Evolutionary conservation across 2,113 vertebrate species (phyloP).

Genomic region (Lophius piscatorius): DNA sequence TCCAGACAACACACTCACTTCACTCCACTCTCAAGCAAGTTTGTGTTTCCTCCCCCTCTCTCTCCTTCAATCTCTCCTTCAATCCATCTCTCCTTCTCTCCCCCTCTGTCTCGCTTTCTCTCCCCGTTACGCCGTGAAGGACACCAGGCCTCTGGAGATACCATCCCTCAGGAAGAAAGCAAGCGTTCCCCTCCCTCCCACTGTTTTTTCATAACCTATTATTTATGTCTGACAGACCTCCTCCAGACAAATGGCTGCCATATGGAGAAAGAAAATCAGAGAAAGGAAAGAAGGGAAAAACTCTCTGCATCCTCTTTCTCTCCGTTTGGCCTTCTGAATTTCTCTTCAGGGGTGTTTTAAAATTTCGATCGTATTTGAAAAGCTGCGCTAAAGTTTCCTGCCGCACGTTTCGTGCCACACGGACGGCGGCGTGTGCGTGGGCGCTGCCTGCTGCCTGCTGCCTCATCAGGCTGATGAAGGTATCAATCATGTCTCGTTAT

Average conservation of each 20-base stretch:
- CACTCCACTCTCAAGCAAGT: slow-evolving; percentile 6
- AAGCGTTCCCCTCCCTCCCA: slow-evolving; percentile 62
- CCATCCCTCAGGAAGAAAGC: slow-evolving; percentile 77
- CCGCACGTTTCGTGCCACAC: neutral
- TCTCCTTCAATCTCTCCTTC: slow-evolving; percentile 29
- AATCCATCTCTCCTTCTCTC: slow-evolving; percentile 26
- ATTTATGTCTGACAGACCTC: slow-evolving; percentile 85
- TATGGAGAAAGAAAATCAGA: slow-evolving; percentile 77
- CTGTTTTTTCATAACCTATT: slow-evolving; percentile 82
- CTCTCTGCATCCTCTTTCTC: slow-evolving; percentile 25
- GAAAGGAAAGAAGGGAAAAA: slow-evolving; percentile 40
- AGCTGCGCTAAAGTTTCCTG: slow-evolving; percentile 21
- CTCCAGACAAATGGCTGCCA: slow-evolving; percentile 85
- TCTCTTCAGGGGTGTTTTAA: slow-evolving; percentile 24
- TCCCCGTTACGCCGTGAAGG: slow-evolving; percentile 68
- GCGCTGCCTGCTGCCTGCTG: slow-evolving; percentile 9
- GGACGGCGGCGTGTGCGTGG: slow-evolving; percentile 2
- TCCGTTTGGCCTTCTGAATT: slow-evolving; percentile 16
- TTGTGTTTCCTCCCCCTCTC: slow-evolving; percentile 18
- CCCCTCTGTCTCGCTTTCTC: slow-evolving; percentile 30
- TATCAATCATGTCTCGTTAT: slow-evolving; percentile 51
- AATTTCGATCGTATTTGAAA: slow-evolving; percentile 11
- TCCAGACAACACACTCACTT: slow-evolving; percentile 9
- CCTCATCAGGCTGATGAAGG: slow-evolving; percentile 49
- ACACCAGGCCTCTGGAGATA: slow-evolving; percentile 79